Evolutionary conservation across 2,113 vertebrate species (phyloP), one percentile per base, ranked within the genome.

Genomic region (Phycodurus eques): DNA sequence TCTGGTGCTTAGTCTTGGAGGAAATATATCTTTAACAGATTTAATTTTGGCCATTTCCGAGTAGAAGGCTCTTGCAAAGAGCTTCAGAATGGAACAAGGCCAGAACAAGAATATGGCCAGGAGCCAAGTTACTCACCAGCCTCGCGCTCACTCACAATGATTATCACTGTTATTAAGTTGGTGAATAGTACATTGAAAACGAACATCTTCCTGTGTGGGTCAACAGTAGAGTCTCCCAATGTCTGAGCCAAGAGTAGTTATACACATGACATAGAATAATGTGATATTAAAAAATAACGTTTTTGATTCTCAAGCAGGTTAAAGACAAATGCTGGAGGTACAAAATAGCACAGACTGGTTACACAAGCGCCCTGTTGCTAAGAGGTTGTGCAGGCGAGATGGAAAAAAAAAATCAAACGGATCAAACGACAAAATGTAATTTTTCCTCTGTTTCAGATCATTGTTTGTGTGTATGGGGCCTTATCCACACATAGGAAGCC

Each of bases 341-440:
- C 53, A 75, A 78, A 83, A 77, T 13, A 19, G 64, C 68, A 77
- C 69, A 66, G 75, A 74, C 77, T 76, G 79, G 83, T 86, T 88
- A 85, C 72, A 87, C 78, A 87, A 88, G 82, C 60, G 64, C 66
- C 82, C 82, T 83, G 80, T 83, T 83, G 84, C 84, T 84, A 85
- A 87, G 87, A 86, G 81, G 80, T 85, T 74, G 57, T 81, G 81
- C 73, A 76, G 76, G 71, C 75, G 76, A 85, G 74, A 82, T 74
- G 42, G 76, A 15, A 46, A 46, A 66, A 86, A 70, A 75, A 80
- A 85, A 90, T 84, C 78, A 87, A 87, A 85, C 67, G 81, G 83
- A 88, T 86, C 76, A 88, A 88, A 90, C 83, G 87, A 87, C 80
- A 82, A 87, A 87, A 86, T 83, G 75, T 83, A 80, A 80, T 79